A percentile compares a stretch with the other conserved stretches of the same genome.
Evolutionary conservation across 2,888 invertebrate genomes (phyloP).

Genomic region (Chymomyza procnemis): DNA sequence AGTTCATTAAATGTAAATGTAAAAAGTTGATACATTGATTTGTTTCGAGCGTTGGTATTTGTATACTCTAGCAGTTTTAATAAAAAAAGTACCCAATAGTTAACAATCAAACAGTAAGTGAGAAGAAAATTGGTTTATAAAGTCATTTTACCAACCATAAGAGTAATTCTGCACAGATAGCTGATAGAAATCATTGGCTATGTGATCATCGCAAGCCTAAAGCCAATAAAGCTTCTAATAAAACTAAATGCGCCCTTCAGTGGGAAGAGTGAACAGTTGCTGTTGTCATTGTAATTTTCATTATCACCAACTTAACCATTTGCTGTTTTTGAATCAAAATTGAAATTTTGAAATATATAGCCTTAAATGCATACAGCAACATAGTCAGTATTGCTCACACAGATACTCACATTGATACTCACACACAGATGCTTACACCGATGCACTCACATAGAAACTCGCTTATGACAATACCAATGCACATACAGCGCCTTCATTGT

Average conservation of each 20-base stretch:
- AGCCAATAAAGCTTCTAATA: background rate
- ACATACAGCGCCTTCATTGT: background rate
- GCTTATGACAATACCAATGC: background rate
- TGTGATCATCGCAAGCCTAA: no score
- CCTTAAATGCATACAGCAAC: conserved; percentile 29
- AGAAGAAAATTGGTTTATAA: no score
- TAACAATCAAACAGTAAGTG: no score
- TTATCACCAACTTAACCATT: conserved; percentile 60
- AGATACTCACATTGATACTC: conserved; percentile 6
- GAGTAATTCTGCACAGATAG: no score
- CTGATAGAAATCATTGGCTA: no score
- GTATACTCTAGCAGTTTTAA: no score
- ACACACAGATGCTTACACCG: conserved; percentile 18
- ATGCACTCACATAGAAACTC: conserved; percentile 15
- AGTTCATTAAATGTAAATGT: no score
- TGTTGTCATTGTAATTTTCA: conserved; percentile 59
- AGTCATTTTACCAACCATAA: no score
- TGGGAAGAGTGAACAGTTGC: conserved; percentile 24
- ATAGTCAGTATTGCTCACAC: background rate
- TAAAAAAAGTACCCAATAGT: no score
- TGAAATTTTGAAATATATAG: conserved; percentile 48
- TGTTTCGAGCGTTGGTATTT: no score
- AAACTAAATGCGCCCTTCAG: background rate
- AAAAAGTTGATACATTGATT: no score
- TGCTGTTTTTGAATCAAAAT: conserved; percentile 55